Conservation (phyloP, 2,797 vertebrate species). For the Pempheris klunzingeri region DNA sequence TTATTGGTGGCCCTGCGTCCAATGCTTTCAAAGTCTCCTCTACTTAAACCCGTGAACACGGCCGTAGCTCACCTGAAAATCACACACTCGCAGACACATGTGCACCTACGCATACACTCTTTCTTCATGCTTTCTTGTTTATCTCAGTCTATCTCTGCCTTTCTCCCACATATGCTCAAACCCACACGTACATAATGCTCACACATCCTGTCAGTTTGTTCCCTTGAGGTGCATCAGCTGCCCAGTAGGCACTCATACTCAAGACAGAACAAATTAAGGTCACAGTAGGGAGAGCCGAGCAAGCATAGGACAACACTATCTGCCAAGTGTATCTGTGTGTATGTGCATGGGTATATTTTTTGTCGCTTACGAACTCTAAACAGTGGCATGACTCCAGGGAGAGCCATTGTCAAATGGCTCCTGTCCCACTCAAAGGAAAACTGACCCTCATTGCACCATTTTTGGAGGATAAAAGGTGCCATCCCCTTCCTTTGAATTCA, state of each 20-base stretch:
- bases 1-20: slow-evolving; percentile 60
- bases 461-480: slow-evolving; percentile 70
- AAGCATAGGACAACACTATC: slow-evolving; percentile 58
- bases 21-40: slow-evolving; percentile 59
- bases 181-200: slow-evolving; percentile 55
- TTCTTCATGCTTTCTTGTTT: slow-evolving; percentile 2
- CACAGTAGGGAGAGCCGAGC: slow-evolving; percentile 78
- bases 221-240: slow-evolving; percentile 77
- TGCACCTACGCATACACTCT: slow-evolving; percentile 9
- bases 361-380: slow-evolving; percentile 66
- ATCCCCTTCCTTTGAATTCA: slow-evolving; percentile 60
- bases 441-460: slow-evolving; percentile 66
- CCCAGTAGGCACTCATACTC: slow-evolving; percentile 77
- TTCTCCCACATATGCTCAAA: slow-evolving; percentile 50
- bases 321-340: slow-evolving; percentile 58
- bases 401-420: slow-evolving; percentile 65
- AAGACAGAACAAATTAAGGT: slow-evolving; percentile 88
- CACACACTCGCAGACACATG: slow-evolving; percentile 14
- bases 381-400: slow-evolving; percentile 64
- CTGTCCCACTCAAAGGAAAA: slow-evolving; percentile 63
- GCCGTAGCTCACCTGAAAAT: slow-evolving; percentile 34
- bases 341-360: slow-evolving; percentile 37
- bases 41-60: slow-evolving; percentile 54
- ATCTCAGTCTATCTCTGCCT: slow-evolving; percentile 4
- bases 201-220: slow-evolving; percentile 72